These are phyloP conservation scores for Lichenostomus cassidix DNA, from an alignment of 2,113 vertebrate species.

Conservation along the genomic window DNA sequence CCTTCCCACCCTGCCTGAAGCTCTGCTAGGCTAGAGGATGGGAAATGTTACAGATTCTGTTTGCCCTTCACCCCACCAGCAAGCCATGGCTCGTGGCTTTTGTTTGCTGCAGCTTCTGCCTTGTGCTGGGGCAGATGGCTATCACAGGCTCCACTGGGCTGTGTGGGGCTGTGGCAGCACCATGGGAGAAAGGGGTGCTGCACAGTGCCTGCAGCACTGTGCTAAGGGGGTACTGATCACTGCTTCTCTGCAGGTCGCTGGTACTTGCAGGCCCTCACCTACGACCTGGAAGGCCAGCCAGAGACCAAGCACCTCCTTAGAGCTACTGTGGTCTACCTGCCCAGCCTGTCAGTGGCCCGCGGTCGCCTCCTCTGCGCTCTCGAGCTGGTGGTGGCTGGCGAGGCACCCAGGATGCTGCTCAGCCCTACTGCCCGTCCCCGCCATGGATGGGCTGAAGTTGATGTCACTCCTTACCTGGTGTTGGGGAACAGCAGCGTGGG, in stretches of 20 bases:
- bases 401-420: not conserved
- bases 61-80: not conserved
- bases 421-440: not conserved
- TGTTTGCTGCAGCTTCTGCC: not conserved
- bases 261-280: constrained; percentile 81
- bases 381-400: constrained; percentile 13
- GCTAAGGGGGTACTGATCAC: not conserved
- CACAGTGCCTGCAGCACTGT: rapidly evolving
- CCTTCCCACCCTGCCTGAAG: not conserved
- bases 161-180: not conserved
- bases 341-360: constrained; percentile 31
- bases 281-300: constrained; percentile 74
- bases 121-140: not conserved
- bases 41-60: not conserved
- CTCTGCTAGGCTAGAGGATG: not conserved
- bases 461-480: constrained; percentile 79
- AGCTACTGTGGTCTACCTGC: constrained; percentile 82
- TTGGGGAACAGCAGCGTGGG: not conserved
- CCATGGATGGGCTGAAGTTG: constrained; percentile 79
- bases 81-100: not conserved
- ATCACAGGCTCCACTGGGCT: rapidly evolving
- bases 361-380: constrained; percentile 75
- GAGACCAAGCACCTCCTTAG: constrained; percentile 77
- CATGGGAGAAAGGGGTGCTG: not conserved
- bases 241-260: constrained; percentile 72